These are phyloP conservation scores for Achlya flavicornis DNA, from an alignment of 2,888 invertebrate species.

Conservation along the genomic window DNA sequence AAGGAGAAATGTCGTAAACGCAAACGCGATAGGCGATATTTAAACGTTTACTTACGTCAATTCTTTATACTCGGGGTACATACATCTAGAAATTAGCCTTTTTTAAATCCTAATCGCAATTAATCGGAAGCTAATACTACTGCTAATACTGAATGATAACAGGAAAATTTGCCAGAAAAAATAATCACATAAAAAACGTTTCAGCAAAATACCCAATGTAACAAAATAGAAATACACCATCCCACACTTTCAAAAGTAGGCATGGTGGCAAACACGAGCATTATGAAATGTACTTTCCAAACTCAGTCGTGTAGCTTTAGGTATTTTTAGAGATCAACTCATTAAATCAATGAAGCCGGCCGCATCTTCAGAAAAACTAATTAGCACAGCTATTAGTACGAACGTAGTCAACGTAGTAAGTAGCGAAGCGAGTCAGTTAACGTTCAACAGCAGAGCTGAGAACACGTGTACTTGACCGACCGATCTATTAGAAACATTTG, in stretches of 20 bases:
- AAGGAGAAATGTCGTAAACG: too few species aligned
- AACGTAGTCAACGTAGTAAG: slow-evolving; percentile 5
- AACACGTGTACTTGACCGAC: not conserved
- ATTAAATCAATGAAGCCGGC: slow-evolving; percentile 42
- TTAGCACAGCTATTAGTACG: too few species aligned
- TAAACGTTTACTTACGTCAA: too few species aligned
- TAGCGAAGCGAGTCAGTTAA: slow-evolving; percentile 4
- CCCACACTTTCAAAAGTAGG: not conserved
- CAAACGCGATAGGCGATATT: too few species aligned
- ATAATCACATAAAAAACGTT: too few species aligned
- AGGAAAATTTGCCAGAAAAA: too few species aligned
- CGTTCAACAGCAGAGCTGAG: not conserved
- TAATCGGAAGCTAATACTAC: too few species aligned
- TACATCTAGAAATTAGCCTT: too few species aligned
- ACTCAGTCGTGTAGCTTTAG: slow-evolving; percentile 25
- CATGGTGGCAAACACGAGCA: not conserved
- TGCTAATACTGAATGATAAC: too few species aligned
- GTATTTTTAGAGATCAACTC: slow-evolving; percentile 57
- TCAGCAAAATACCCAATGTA: not conserved
- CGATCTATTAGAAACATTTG: not conserved
- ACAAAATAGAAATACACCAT: not conserved
- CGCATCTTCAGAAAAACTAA: not conserved
- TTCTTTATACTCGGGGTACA: too few species aligned
- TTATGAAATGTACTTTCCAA: slow-evolving; percentile 1
- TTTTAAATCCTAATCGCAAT: too few species aligned